Conservation (phyloP, 2,797 vertebrate species). For the Siniperca scherzeri region DNA sequence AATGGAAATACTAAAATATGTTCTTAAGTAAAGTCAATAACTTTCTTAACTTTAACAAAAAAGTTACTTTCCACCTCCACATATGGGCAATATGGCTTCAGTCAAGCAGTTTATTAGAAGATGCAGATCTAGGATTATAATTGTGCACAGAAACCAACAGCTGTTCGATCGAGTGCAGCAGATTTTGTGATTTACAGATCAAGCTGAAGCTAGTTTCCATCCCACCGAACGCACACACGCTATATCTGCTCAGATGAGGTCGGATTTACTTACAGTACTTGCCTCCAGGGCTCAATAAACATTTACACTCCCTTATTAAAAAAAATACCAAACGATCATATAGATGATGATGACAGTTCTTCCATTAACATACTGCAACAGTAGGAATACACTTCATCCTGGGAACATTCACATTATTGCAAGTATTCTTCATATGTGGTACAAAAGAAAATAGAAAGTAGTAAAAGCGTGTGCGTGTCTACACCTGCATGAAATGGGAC, state of each 20-base stretch:
- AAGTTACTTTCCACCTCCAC: slow-evolving; percentile 1
- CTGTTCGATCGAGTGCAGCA: slow-evolving; percentile 57
- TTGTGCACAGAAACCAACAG: slow-evolving; percentile 53
- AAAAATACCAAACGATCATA: slow-evolving; percentile 43
- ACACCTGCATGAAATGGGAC: slow-evolving; percentile 65
- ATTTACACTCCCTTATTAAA: slow-evolving; percentile 58
- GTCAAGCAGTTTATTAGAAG: slow-evolving; percentile 51
- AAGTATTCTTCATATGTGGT: slow-evolving; percentile 25
- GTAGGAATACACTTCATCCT: slow-evolving; percentile 22
- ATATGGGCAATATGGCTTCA: slow-evolving; percentile 18
- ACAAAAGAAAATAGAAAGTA: neutral
- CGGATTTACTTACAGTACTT: slow-evolving; percentile 64
- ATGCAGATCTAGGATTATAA: slow-evolving; percentile 52
- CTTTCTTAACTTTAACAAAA: slow-evolving; percentile 13
- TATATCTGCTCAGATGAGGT: slow-evolving; percentile 72
- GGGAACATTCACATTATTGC: slow-evolving; percentile 24
- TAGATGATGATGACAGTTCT: slow-evolving; percentile 71
- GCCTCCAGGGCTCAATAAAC: slow-evolving; percentile 77
- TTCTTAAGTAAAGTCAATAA: neutral
- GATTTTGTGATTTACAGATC: slow-evolving; percentile 67
- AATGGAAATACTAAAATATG: neutral
- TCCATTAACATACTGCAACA: slow-evolving; percentile 54
- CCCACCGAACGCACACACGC: slow-evolving; percentile 45
- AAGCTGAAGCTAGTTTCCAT: slow-evolving; percentile 66
- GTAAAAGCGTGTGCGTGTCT: slow-evolving; percentile 28